A percentile compares a stretch with the other conserved stretches of the same genome.
Conservation (phyloP, 2,113 vertebrate genomes). For the Heloderma charlesbogerti region DNA sequence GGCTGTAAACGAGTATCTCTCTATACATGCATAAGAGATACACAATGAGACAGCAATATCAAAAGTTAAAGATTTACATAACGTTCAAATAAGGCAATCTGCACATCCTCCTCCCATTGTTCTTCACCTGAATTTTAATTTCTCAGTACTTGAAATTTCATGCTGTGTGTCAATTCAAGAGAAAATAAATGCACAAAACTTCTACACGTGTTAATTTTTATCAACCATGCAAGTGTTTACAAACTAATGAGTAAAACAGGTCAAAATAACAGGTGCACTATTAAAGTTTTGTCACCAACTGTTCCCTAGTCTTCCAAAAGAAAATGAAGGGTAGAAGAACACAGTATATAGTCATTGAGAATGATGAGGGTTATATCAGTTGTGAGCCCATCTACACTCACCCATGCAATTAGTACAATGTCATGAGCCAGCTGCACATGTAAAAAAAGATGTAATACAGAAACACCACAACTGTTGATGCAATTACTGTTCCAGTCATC, state of each 20-base stretch:
- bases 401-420: not conserved
- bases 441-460: no score
- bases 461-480: not conserved
- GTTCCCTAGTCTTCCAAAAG: not conserved
- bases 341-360: not conserved
- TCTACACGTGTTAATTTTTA: not conserved
- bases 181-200: not conserved
- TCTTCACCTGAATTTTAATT: slow-evolving; percentile 69
- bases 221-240: not conserved
- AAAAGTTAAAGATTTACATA: slow-evolving; percentile 71
- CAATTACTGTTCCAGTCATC: not conserved
- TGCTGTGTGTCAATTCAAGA: slow-evolving; percentile 32
- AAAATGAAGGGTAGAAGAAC: not conserved
- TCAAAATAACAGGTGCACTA: not conserved
- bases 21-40: slow-evolving; percentile 57
- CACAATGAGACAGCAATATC: slow-evolving; percentile 74
- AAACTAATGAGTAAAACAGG: not conserved
- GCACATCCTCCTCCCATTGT: slow-evolving; percentile 57
- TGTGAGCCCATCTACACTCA: not conserved
- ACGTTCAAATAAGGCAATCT: slow-evolving; percentile 70
- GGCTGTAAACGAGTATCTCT: slow-evolving; percentile 67
- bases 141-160: slow-evolving; percentile 54
- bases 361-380: not conserved
- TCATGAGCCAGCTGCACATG: not conserved
- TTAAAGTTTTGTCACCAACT: not conserved